These are phyloP conservation scores for Ditylenchus weischeri DNA, from an alignment of 2,888 invertebrate genomes.

Conservation along the genomic window DNA sequence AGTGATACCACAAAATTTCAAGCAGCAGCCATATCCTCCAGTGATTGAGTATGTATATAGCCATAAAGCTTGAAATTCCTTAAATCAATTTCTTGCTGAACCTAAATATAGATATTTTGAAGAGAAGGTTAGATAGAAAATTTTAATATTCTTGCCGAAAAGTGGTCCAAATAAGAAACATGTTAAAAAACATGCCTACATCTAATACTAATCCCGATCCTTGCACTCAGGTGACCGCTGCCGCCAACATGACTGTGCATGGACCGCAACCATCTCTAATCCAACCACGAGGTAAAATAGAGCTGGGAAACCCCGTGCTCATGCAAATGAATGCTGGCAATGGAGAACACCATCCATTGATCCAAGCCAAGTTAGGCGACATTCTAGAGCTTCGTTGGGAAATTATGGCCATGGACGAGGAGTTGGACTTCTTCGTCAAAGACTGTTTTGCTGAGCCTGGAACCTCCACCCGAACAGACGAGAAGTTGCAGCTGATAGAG, in stretches of 20 bases:
- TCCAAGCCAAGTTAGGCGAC: constrained; percentile 56
- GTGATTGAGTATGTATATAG: too few species aligned
- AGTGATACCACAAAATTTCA: too few species aligned
- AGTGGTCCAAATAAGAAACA: too few species aligned
- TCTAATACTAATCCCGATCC: too few species aligned
- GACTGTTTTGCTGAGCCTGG: constrained; percentile 57
- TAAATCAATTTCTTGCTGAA: too few species aligned
- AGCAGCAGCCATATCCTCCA: too few species aligned
- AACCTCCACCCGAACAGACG: constrained; percentile 38
- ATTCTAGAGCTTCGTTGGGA: constrained; percentile 58
- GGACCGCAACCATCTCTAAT: constrained; percentile 57
- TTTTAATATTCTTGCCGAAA: too few species aligned
- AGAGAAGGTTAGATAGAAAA: too few species aligned
- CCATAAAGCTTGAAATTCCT: too few species aligned
- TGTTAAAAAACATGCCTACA: too few species aligned
- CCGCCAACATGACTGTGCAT: constrained; percentile 55
- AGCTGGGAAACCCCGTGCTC: constrained; percentile 58
- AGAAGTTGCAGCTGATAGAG: constrained; percentile 54
- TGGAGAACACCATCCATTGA: constrained; percentile 17
- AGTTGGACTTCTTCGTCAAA: constrained; percentile 58
- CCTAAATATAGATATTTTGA: too few species aligned
- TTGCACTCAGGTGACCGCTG: constrained; percentile 38
- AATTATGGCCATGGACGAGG: constrained; percentile 59
- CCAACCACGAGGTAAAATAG: constrained; percentile 58
- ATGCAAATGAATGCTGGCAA: constrained; percentile 49